Percentiles rank a stretch among this genome's conserved stretches.
Evolutionary conservation across 1,140 invertebrate genomes (phyloP).

Genomic region (Cydia fagiglandana): DNA sequence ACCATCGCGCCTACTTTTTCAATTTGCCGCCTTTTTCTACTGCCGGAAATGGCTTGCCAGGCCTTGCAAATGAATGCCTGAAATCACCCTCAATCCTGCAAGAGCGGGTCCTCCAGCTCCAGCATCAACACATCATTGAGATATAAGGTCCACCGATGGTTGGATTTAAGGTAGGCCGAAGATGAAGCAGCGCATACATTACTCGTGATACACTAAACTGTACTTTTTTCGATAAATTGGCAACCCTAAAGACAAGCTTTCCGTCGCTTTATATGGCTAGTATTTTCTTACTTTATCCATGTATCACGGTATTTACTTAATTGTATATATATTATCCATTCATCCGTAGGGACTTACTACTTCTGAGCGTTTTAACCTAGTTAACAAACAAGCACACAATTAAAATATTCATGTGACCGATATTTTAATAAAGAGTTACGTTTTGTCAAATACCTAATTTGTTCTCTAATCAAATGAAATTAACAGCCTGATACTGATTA

Average conservation of each 20-base stretch:
- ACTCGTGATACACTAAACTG: no score
- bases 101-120: no score
- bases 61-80: no score
- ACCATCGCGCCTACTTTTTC: no score
- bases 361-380: background rate
- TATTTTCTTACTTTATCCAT: constrained; percentile 39
- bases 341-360: background rate
- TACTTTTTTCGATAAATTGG: background rate
- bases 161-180: no score
- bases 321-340: constrained; percentile 19
- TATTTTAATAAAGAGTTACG: background rate
- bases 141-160: no score
- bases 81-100: no score
- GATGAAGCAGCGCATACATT: no score
- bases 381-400: background rate
- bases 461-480: background rate
- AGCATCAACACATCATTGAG: no score
- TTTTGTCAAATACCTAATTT: background rate
- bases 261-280: constrained; percentile 44
- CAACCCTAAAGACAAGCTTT: constrained; percentile 13
- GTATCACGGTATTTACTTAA: constrained; percentile 24
- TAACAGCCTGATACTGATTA: background rate
- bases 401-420: background rate
- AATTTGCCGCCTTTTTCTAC: no score
- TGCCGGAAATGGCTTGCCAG: no score